Evolutionary conservation across 1,140 invertebrate genomes (phyloP).

Genomic region (Drosophila gunungcola): DNA sequence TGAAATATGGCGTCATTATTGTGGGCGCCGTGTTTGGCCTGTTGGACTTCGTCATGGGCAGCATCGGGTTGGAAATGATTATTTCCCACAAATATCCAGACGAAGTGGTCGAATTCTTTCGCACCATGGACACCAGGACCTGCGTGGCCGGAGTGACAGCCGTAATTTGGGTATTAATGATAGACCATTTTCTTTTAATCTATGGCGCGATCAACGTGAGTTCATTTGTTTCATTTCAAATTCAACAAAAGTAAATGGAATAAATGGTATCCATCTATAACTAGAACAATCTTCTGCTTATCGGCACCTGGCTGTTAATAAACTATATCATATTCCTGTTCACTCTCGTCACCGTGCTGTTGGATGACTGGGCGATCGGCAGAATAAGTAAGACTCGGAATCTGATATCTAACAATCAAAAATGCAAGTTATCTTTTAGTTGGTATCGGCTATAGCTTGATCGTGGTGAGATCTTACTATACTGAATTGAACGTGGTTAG

Average conservation of each 20-base stretch:
- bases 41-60: slow-evolving; percentile 2
- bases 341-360: slow-evolving; percentile 28
- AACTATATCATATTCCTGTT: slow-evolving; percentile 29
- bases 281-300: slow-evolving; percentile 7
- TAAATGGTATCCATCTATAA: too few relatives aligned
- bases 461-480: slow-evolving; percentile 35
- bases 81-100: slow-evolving; percentile 6
- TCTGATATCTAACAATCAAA: background rate
- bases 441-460: slow-evolving; percentile 6
- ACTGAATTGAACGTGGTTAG: background rate
- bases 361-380: slow-evolving; percentile 9
- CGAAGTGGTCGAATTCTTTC: slow-evolving; percentile 12
- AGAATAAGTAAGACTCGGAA: slow-evolving; percentile 8
- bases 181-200: slow-evolving; percentile 12
- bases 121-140: slow-evolving; percentile 8
- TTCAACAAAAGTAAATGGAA: too few relatives aligned
- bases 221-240: background rate
- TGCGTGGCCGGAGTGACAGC: slow-evolving; percentile 14
- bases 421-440: background rate
- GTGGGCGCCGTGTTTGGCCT: slow-evolving; percentile 19
- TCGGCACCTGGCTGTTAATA: slow-evolving; percentile 29
- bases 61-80: slow-evolving; percentile 8
- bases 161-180: slow-evolving; percentile 7
- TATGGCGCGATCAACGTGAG: slow-evolving; percentile 21
- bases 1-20: slow-evolving; percentile 8